Conservation (phyloP, 2,888 invertebrate genomes). For the Stenurella melanura region DNA sequence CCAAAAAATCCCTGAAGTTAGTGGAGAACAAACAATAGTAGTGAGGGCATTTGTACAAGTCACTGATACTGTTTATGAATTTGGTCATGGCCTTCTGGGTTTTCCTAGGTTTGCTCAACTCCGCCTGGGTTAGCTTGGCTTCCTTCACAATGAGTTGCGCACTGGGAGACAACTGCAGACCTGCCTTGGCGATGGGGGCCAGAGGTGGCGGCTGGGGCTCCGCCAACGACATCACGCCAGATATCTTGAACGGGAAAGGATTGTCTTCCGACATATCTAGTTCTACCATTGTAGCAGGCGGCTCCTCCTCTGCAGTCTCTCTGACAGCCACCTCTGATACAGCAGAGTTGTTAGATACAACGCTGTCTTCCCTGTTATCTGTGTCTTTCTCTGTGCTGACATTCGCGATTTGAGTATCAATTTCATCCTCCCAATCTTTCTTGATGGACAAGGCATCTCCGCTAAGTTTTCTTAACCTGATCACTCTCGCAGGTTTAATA, state of each 20-base stretch:
- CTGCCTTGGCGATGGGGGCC: constrained; percentile 47
- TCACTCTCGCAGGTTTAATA: constrained; percentile 32
- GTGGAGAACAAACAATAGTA: constrained; percentile 74
- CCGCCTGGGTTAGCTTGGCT: constrained; percentile 56
- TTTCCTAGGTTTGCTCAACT: constrained; percentile 61
- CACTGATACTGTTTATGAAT: constrained; percentile 62
- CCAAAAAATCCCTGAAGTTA: constrained; percentile 67
- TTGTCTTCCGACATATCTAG: constrained; percentile 64
- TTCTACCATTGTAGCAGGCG: constrained; percentile 38
- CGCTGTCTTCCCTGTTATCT: constrained; percentile 11
- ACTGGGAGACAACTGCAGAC: constrained; percentile 33
- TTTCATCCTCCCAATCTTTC: constrained; percentile 60
- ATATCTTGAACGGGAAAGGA: constrained; percentile 72
- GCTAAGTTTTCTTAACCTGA: constrained; percentile 72
- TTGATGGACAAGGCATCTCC: constrained; percentile 73
- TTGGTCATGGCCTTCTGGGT: constrained; percentile 68
- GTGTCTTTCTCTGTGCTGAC: background rate
- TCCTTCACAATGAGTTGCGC: constrained; percentile 60
- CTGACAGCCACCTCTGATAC: background rate
- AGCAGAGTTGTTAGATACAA: background rate
- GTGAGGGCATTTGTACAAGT: constrained; percentile 77
- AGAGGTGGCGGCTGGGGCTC: constrained; percentile 52
- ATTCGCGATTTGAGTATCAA: background rate
- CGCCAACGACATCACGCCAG: constrained; percentile 66
- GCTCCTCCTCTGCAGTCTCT: background rate